phyloP scores from a whole-genome alignment of 2,797 vertebrate species.

The Silurus lanzhouensis region DNA sequence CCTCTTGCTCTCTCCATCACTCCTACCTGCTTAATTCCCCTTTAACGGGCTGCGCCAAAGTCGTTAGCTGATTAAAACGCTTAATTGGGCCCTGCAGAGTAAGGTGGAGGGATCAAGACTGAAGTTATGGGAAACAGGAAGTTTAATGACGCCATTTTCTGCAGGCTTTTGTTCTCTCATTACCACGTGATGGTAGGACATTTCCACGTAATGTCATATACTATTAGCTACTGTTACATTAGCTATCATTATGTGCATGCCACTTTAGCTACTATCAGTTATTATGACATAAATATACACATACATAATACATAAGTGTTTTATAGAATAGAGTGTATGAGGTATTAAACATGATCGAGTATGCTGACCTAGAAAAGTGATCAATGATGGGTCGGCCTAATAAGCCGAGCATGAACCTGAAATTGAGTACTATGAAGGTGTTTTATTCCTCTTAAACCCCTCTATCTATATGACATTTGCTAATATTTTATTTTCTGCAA shows the following conservation, averaged over 20 bases:
- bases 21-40: slow-evolving; percentile 76
- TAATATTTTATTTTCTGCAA: neutral
- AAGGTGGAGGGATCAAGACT: slow-evolving; percentile 62
- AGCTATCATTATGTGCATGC: too few relatives aligned
- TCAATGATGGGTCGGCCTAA: neutral
- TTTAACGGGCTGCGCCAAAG: slow-evolving; percentile 76
- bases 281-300: neutral
- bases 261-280: neutral
- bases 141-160: slow-evolving; percentile 42
- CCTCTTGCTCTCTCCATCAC: slow-evolving; percentile 71
- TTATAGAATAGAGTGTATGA: neutral
- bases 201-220: neutral
- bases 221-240: neutral
- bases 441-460: neutral
- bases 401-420: neutral
- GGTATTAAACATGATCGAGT: neutral
- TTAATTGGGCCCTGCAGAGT: slow-evolving; percentile 75
- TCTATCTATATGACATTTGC: neutral
- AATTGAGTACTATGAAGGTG: neutral
- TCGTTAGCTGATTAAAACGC: slow-evolving; percentile 82
- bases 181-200: slow-evolving; percentile 2
- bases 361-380: neutral
- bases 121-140: slow-evolving; percentile 47
- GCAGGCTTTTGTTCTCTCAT: slow-evolving; percentile 16
- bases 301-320: neutral